Base-by-base conservation (phyloP, 2,888 invertebrate species). In the Leptopilina myrica region DNA sequence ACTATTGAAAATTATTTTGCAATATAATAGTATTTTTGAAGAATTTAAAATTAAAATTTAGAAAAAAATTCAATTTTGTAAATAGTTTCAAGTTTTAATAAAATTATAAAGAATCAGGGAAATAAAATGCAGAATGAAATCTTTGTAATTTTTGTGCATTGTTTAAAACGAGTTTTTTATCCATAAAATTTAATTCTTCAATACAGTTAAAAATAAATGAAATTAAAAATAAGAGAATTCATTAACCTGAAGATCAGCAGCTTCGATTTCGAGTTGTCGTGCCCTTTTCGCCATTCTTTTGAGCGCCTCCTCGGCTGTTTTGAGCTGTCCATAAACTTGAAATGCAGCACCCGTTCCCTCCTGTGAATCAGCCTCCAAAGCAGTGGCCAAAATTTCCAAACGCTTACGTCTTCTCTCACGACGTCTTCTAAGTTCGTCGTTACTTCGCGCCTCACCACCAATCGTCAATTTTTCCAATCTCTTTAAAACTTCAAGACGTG, bases 311-410 rank as follows among this genome's bases (percentile, higher is more conserved):
- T 92, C 92, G 12, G 91, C 91, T 1, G 90, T 90, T 78, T 89
- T 90, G 0, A 92, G 83, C 76, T 92, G 91, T 2, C 91, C 91
- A 76, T 92, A 92, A 65, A 92, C 91, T 80, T 92, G 89, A 84
- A 91, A 91, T 49, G 90, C 91, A 43, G 90, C 86, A 6, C 87
- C 89, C 77, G 88, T 89, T 3, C 91, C 91, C 43, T 91, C 91
- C 69, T 90, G 87, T 1, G 88, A 88, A 64, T 90, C 88, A 2
- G 86, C 84, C 67, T 91, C 91, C 43, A 92, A 80, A 0, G 89
- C 91, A n/a, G 88, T 86, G 4, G 90, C 91, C 4, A 91, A 81
- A 6, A 88, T 86, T 77, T 89, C 89, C 40, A 92, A 81, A 43
- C 90, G 85, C 77, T 88, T 90, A 5, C 91, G 84, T 76, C 78